These are phyloP conservation scores for Hyperoplus lanceolatus DNA, from an alignment of 2,797 vertebrate genomes.

Conservation along the genomic window DNA sequence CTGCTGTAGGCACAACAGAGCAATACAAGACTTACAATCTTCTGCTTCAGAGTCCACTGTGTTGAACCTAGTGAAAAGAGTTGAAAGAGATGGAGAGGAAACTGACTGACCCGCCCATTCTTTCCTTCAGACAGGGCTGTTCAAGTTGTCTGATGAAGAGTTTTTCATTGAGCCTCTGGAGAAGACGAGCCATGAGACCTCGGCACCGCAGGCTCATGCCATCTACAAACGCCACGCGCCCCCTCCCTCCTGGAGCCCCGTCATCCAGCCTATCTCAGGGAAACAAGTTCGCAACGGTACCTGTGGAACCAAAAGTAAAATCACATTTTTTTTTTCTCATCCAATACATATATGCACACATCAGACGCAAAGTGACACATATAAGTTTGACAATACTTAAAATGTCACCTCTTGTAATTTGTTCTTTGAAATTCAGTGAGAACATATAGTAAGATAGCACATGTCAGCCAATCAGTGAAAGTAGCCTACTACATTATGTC, in stretches of 20 bases:
- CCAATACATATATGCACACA: neutral
- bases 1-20: too few species aligned
- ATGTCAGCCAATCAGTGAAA: neutral
- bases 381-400: neutral
- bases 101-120: neutral
- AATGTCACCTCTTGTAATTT: neutral
- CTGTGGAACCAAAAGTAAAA: conserved; percentile 89
- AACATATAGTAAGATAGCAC: neutral
- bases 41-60: neutral
- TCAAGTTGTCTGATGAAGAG: conserved; percentile 90
- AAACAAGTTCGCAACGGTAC: conserved; percentile 66
- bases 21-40: neutral
- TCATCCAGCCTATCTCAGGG: conserved; percentile 61
- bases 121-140: conserved; percentile 90
- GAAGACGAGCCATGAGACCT: conserved; percentile 36
- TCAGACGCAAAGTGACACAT: neutral
- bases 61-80: neutral
- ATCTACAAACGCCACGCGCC: conserved; percentile 89
- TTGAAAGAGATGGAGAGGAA: neutral
- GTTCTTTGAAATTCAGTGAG: neutral
- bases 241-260: conserved; percentile 46
- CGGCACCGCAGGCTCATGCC: conserved; percentile 88
- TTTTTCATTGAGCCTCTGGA: conserved; percentile 94
- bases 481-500: neutral
- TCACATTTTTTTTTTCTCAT: neutral